A percentile compares a stretch with the other conserved stretches of the same genome.
Conservation (phyloP, 2,797 vertebrate species). For the Hyperoplus immaculatus region DNA sequence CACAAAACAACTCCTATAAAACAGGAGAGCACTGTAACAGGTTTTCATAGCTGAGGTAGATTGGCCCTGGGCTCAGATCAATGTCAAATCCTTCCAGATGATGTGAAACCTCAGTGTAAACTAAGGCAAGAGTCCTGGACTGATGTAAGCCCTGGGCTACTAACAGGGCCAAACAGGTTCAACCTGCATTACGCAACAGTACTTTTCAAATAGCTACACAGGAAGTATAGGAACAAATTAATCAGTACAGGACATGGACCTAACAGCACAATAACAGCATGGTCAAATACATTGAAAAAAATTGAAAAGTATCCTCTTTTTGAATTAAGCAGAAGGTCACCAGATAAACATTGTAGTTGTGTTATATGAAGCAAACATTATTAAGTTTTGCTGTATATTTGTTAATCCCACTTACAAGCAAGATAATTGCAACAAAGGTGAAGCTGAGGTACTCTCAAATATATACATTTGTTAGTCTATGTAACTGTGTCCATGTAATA, state of each 20-base stretch:
- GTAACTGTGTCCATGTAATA: too few species aligned
- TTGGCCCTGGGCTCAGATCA: slow-evolving; percentile 59
- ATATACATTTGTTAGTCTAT: too few species aligned
- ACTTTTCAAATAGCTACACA: slow-evolving; percentile 17
- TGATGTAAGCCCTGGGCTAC: slow-evolving; percentile 45
- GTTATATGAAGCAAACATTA: too few species aligned
- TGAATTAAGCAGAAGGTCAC: too few species aligned
- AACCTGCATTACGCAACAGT: slow-evolving; percentile 44
- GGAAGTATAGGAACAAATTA: background rate
- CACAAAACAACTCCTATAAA: slow-evolving; percentile 39
- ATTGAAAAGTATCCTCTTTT: too few species aligned
- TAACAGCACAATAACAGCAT: too few species aligned
- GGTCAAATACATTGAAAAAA: too few species aligned
- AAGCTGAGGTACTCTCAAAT: too few species aligned
- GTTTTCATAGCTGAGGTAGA: slow-evolving; percentile 32
- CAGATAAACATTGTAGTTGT: too few species aligned
- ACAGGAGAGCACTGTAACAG: slow-evolving; percentile 6
- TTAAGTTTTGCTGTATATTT: too few species aligned
- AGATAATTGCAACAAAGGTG: too few species aligned
- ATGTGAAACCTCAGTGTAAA: slow-evolving; percentile 48
- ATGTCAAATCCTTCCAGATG: slow-evolving; percentile 60
- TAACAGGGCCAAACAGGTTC: slow-evolving; percentile 43
- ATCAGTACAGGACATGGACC: slow-evolving; percentile 12
- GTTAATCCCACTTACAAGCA: too few species aligned
- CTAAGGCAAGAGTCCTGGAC: slow-evolving; percentile 40